Conservation (phyloP, 2,797 vertebrate species). For the Cirrhinus molitorella region DNA sequence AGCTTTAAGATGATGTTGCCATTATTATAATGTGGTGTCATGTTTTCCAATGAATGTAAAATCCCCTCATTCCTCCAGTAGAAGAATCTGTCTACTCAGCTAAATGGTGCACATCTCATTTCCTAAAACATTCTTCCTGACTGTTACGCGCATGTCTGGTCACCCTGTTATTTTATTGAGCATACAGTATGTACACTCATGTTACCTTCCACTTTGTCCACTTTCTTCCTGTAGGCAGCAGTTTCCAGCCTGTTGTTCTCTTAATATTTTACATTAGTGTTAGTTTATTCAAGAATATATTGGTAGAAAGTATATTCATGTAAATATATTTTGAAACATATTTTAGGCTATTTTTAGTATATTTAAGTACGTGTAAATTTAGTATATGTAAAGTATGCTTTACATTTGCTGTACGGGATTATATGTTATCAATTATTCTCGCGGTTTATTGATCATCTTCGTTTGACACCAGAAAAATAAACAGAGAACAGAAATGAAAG, state of each 20-base stretch:
- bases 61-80: background rate
- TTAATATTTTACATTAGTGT: background rate
- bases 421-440: background rate
- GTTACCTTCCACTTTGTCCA: background rate
- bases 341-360: too few species aligned
- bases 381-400: too few species aligned
- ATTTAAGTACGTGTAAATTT: too few species aligned
- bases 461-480: background rate
- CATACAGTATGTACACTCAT: background rate
- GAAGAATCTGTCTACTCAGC: background rate
- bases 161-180: background rate
- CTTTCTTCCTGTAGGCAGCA: background rate
- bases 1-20: background rate
- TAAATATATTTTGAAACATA: too few species aligned
- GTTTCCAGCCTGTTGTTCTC: background rate
- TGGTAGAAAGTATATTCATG: too few species aligned
- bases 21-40: background rate
- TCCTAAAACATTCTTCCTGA: background rate
- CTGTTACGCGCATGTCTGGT: background rate
- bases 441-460: background rate
- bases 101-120: background rate
- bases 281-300: too few species aligned
- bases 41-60: background rate
- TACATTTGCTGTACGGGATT: background rate
- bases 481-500: background rate